A percentile compares a stretch with the other conserved stretches of the same genome.
Evolutionary conservation across 2,797 vertebrate genomes (phyloP).

Genomic region (Sebastes steindachneri): DNA sequence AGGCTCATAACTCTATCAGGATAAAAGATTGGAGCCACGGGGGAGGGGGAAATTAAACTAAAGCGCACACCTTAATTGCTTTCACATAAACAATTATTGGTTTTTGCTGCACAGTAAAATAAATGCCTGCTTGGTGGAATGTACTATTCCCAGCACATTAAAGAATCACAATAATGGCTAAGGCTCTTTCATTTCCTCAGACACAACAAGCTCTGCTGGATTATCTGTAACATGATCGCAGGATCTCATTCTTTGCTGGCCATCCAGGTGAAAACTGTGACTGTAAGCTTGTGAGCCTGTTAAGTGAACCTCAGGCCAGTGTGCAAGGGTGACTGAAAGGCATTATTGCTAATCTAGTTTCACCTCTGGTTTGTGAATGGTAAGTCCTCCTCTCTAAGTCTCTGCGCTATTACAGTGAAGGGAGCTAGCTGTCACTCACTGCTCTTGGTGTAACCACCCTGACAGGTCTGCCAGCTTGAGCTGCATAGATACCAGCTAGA

Average conservation of each 20-base stretch:
- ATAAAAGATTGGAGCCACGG: slow-evolving; percentile 13
- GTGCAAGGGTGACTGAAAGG: slow-evolving; percentile 24
- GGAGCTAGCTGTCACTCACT: slow-evolving; percentile 35
- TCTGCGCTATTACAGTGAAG: slow-evolving; percentile 2
- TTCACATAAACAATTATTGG: slow-evolving; percentile 21
- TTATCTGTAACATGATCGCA: slow-evolving; percentile 30
- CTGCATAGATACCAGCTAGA: slow-evolving; percentile 36
- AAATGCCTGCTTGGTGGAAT: slow-evolving; percentile 3
- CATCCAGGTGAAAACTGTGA: slow-evolving; percentile 22
- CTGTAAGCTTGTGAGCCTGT: slow-evolving; percentile 21
- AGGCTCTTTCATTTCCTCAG: slow-evolving; percentile 41
- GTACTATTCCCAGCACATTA: slow-evolving; percentile 10
- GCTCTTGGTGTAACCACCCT: slow-evolving; percentile 6
- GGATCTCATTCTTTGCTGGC: slow-evolving; percentile 27
- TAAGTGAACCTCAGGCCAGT: slow-evolving; percentile 15
- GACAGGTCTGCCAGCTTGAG: slow-evolving; percentile 36
- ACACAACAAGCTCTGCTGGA: slow-evolving; percentile 11
- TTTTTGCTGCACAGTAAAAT: slow-evolving; percentile 13
- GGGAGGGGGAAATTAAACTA: not conserved
- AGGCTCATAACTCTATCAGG: slow-evolving; percentile 1
- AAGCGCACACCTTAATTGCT: slow-evolving; percentile 26
- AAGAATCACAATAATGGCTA: slow-evolving; percentile 1
- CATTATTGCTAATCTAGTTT: slow-evolving; percentile 41
- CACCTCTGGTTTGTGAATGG: slow-evolving; percentile 18
- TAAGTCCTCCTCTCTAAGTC: slow-evolving; percentile 6